Evolutionary conservation across 2,888 invertebrate species (phyloP), one percentile per base, ranked within the genome.

Genomic region (Leptinotarsa tumamoca): DNA sequence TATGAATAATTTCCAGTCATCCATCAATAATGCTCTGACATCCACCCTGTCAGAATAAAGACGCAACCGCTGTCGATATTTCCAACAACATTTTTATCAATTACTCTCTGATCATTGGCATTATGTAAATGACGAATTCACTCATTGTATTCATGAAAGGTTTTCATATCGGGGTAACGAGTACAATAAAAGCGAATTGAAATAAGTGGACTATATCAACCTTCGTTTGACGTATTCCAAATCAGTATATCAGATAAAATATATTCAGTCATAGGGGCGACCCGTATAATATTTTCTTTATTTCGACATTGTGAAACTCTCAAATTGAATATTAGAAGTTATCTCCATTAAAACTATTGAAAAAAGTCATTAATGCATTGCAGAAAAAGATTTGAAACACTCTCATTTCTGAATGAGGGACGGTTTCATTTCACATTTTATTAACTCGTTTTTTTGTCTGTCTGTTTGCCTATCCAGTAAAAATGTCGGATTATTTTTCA

Each of bases 241-340:
- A 70, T 70, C 70, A 49, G 58, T 70, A 58, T n/a, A 23, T 70
- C 33, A 49, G 58, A 58, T 43, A 21, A 49, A 68, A 68, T 49
- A 7, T 15, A 43, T 23, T 70, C 49, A 33, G 21, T 43, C 54
- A 68, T 70, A 58, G 50, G 70, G 70, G 70, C 70, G 43, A 50
- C 70, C 70, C 70, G 70, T 43, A 70, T 70, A 61, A 58, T 58
- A 50, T 70, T 70, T 58, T 63, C 63, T 63, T 63, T 14, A 70
- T 70, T 70, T 70, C 49, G 43, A 58, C 58, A 49, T 58, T 21
- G 50, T 70, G 54, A 69, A 69, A 56, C 69, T 68, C 27, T 52
- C 14, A 7, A 54, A 23, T 27, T 23, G 70, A 43, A 70, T 56
- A 50, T 58, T 70, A 70, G 58, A 49, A 54, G 15, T 49, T 21